Conservation (phyloP, 2,797 vertebrate genomes). For the Urosaurus nigricauda region DNA sequence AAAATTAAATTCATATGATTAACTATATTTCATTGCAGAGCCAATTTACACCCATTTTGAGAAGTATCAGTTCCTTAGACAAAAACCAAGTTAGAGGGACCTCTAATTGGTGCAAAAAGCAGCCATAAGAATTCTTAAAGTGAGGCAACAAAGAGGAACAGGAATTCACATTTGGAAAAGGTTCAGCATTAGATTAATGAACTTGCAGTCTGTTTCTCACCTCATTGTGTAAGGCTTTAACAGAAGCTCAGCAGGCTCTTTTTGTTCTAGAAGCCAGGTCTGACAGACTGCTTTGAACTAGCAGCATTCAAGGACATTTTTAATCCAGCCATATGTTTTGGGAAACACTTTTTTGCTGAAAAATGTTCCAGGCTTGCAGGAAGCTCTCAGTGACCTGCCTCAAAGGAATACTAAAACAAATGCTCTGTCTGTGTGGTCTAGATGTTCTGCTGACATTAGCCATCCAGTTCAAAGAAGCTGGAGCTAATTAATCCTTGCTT, state of each 20-base stretch:
- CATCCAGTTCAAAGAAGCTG: background rate
- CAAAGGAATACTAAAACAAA: background rate
- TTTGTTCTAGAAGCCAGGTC: background rate
- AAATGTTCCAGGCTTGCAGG: background rate
- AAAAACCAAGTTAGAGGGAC: background rate
- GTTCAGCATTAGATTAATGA: background rate
- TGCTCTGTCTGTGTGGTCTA: background rate
- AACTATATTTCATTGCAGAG: background rate
- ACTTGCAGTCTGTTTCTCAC: background rate
- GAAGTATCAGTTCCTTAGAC: background rate
- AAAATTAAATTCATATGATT: conserved; percentile 33
- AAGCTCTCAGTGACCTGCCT: background rate
- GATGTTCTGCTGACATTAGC: background rate
- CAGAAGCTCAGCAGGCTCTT: background rate
- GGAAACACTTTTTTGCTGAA: background rate
- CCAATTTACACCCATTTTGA: background rate
- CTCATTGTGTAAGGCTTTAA: background rate
- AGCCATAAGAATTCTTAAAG: background rate
- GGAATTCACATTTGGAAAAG: background rate
- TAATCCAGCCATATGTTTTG: background rate
- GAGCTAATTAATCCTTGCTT: background rate
- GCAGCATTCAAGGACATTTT: background rate
- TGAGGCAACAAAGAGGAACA: background rate
- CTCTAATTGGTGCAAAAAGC: background rate
- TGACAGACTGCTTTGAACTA: background rate